Conservation (phyloP, 2,797 vertebrate genomes). For the Craterocephalus amniculus region DNA sequence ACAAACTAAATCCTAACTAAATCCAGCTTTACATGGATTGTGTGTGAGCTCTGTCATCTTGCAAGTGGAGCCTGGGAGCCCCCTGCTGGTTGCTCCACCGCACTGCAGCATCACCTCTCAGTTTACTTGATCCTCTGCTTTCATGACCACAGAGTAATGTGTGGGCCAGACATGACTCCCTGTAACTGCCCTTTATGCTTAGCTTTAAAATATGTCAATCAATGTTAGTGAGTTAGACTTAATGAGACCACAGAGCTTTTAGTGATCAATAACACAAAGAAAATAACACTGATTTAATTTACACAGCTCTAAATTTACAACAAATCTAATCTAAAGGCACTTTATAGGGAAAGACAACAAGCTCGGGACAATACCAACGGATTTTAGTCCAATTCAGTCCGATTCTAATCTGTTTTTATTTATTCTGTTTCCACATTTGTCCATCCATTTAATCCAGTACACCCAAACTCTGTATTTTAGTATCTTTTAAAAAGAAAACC, state of each 20-base stretch:
- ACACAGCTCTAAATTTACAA: neutral
- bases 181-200: neutral
- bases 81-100: conserved; percentile 23
- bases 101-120: conserved; percentile 7
- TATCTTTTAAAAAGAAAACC: too few relatives aligned
- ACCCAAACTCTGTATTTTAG: too few relatives aligned
- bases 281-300: neutral
- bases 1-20: neutral
- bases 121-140: neutral
- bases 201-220: neutral
- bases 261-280: neutral
- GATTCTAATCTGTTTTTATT: too few relatives aligned
- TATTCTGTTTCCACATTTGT: too few relatives aligned
- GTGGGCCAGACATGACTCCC: neutral
- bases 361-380: too few relatives aligned
- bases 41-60: neutral
- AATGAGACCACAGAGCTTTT: neutral
- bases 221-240: too few relatives aligned
- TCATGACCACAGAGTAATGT: neutral
- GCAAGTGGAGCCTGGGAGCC: conserved; percentile 10
- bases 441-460: too few relatives aligned
- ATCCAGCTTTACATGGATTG: neutral
- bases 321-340: neutral
- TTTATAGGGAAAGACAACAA: neutral
- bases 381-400: too few relatives aligned